phyloP scores from a whole-genome alignment of 2,797 vertebrate genomes.

The Holocentrus rufus region DNA sequence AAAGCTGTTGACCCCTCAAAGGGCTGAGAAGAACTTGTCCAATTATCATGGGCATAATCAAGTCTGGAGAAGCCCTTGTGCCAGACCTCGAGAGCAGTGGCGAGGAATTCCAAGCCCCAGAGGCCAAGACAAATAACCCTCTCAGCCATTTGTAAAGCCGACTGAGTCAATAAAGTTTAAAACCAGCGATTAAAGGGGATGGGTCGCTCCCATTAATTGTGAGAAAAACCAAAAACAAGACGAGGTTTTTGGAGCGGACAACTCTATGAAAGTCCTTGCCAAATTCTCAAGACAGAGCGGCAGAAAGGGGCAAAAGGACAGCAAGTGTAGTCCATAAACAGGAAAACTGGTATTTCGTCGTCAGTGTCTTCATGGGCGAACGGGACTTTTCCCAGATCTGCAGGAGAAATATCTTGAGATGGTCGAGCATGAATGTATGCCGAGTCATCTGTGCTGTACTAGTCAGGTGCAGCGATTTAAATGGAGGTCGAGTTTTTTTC shows the following conservation, averaged over 20 bases:
- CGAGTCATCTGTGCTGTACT: neutral
- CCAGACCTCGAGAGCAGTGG: constrained; percentile 53
- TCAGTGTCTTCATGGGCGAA: neutral
- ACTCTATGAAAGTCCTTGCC: neutral
- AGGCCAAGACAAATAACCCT: constrained; percentile 66
- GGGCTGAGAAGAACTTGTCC: constrained; percentile 38
- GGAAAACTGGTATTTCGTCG: neutral
- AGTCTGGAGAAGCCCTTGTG: constrained; percentile 39
- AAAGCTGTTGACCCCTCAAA: constrained; percentile 30
- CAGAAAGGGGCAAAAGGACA: constrained; percentile 1
- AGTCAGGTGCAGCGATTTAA: constrained; percentile 1
- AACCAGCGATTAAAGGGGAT: constrained; percentile 51
- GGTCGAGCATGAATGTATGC: neutral
- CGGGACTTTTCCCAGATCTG: neutral
- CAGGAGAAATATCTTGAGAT: too few species aligned
- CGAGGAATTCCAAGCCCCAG: constrained; percentile 48
- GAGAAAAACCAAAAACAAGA: constrained; percentile 7
- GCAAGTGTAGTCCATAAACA: neutral
- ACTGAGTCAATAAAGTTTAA: constrained; percentile 64
- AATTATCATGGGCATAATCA: constrained; percentile 50
- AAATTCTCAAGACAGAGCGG: constrained; percentile 10
- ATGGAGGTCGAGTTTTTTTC: constrained; percentile 7
- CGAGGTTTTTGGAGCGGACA: constrained; percentile 21
- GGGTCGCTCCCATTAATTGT: constrained; percentile 31
- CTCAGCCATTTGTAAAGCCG: constrained; percentile 51